Conservation (phyloP, 1,140 invertebrate species). For the Drosophila teissieri region DNA sequence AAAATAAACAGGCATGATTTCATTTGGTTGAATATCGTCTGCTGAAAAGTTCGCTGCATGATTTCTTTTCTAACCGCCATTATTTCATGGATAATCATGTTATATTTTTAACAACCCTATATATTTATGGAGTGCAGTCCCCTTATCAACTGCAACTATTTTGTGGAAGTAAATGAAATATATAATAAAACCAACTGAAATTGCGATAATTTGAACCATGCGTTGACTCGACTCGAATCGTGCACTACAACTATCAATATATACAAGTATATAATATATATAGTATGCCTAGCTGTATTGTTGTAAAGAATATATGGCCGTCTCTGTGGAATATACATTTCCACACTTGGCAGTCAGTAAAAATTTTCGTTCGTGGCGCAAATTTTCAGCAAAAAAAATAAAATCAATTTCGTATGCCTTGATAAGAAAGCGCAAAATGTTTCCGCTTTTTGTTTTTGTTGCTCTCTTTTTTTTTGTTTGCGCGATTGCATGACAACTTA, state of each 20-base stretch:
- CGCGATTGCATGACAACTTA: slow-evolving; percentile 52
- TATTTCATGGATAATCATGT: slow-evolving; percentile 10
- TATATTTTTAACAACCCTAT: slow-evolving; percentile 50
- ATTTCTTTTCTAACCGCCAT: slow-evolving; percentile 15
- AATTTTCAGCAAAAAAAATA: slow-evolving; percentile 70
- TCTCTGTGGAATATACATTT: slow-evolving; percentile 27
- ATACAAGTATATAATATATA: slow-evolving; percentile 6
- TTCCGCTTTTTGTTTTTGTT: slow-evolving; percentile 75
- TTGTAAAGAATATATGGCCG: slow-evolving; percentile 14
- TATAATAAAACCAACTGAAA: slow-evolving; percentile 47
- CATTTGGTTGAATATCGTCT: slow-evolving; percentile 18
- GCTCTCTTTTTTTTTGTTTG: slow-evolving; percentile 49
- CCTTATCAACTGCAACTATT: slow-evolving; percentile 61
- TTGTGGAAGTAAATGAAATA: slow-evolving; percentile 51
- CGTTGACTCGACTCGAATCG: slow-evolving; percentile 37
- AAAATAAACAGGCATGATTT: slow-evolving; percentile 8
- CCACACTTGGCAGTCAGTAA: slow-evolving; percentile 21
- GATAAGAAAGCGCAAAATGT: slow-evolving; percentile 75
- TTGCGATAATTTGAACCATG: slow-evolving; percentile 77
- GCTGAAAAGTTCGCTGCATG: slow-evolving; percentile 1
- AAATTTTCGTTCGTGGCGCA: slow-evolving; percentile 56
- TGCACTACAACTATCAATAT: slow-evolving; percentile 34
- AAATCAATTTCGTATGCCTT: slow-evolving; percentile 79
- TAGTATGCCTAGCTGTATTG: background rate
- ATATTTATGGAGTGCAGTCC: slow-evolving; percentile 20